Percentiles rank a stretch among this genome's conserved stretches.
phyloP scores from a whole-genome alignment of 2,113 vertebrate species.

The Dasyornis broadbenti region DNA sequence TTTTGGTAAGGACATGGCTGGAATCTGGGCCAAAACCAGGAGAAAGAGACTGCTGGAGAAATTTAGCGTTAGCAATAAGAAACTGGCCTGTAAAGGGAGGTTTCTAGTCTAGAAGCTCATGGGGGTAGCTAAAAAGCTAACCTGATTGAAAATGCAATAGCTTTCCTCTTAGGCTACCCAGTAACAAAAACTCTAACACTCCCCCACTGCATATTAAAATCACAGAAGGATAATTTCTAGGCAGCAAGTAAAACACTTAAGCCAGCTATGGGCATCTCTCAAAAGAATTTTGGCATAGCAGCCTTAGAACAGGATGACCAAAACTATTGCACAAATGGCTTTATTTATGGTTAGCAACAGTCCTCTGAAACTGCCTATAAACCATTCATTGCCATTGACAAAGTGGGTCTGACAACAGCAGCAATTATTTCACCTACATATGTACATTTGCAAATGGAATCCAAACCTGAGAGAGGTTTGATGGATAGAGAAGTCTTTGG shows the following conservation, averaged over 20 bases:
- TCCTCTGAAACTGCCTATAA: not conserved
- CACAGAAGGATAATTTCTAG: not conserved
- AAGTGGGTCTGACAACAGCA: not conserved
- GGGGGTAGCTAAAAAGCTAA: not conserved
- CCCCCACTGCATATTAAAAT: not conserved
- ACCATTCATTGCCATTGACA: not conserved
- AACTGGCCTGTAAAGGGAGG: not conserved
- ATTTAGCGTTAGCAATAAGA: not conserved
- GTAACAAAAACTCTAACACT: not conserved
- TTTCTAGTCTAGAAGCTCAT: not conserved
- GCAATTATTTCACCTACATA: not conserved
- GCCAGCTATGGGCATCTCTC: not conserved
- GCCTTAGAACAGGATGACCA: not conserved
- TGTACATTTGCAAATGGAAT: not conserved
- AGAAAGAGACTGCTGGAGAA: not conserved
- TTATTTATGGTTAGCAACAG: not conserved
- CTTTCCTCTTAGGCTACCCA: not conserved
- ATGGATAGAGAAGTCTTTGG: not conserved
- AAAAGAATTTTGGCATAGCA: not conserved
- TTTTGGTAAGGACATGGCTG: not conserved
- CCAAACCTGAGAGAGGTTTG: not conserved
- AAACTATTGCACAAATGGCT: not conserved
- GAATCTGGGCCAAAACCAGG: not conserved
- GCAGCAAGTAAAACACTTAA: not conserved
- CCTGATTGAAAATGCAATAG: not conserved